Percentiles rank a stretch among this genome's conserved stretches.
Evolutionary conservation across 2,888 invertebrate genomes (phyloP).

Genomic region (Eilema depressum): DNA sequence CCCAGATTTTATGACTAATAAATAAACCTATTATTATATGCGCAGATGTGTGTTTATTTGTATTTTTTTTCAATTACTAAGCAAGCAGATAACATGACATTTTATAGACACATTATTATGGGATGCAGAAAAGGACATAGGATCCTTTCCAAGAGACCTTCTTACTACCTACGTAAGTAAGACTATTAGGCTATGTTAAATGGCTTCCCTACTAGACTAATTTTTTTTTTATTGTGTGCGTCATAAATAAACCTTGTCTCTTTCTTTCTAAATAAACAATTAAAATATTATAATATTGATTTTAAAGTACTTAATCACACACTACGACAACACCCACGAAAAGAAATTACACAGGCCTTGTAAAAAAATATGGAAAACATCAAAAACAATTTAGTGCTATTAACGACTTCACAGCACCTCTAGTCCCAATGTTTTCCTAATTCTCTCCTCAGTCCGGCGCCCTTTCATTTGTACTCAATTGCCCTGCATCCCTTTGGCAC

Average conservation of each 20-base stretch:
- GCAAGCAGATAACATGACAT: too few species aligned
- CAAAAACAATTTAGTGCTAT: background rate
- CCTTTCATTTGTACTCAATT: slow-evolving; percentile 83
- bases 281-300: too few species aligned
- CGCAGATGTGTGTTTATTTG: background rate
- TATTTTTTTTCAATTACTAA: background rate
- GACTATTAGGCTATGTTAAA: too few species aligned
- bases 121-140: background rate
- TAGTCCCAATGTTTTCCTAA: slow-evolving; percentile 75
- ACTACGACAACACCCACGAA: too few species aligned
- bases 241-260: background rate
- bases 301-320: too few species aligned
- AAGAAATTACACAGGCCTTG: too few species aligned
- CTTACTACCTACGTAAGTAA: too few species aligned
- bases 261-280: too few species aligned
- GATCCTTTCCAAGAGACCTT: too few species aligned
- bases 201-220: background rate
- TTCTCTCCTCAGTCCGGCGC: slow-evolving; percentile 73
- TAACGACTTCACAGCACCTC: slow-evolving; percentile 50
- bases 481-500: slow-evolving; percentile 80
- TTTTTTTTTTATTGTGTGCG: too few species aligned
- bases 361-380: too few species aligned
- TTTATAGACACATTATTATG: too few species aligned
- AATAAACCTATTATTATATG: background rate
- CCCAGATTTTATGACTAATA: background rate